These are phyloP conservation scores for Betta splendens DNA, from an alignment of 2,797 vertebrate species.

Conservation along the genomic window DNA sequence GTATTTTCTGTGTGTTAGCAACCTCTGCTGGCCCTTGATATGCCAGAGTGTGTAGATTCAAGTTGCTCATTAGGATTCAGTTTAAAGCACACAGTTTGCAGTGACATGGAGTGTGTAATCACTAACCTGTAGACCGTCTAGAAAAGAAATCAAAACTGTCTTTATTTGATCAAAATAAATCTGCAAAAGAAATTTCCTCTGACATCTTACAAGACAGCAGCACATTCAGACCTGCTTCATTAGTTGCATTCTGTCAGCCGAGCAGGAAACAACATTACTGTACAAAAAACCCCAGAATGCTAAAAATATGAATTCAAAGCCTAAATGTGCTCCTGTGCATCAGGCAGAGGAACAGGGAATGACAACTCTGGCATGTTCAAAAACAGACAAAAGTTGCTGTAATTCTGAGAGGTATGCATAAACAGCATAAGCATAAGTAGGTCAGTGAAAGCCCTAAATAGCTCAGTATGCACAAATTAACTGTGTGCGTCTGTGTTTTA, in stretches of 20 bases:
- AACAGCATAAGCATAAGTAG: conserved; percentile 24
- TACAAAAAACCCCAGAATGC: conserved; percentile 20
- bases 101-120: neutral
- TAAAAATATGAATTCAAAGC: conserved; percentile 44
- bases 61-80: conserved; percentile 1
- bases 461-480: conserved; percentile 7
- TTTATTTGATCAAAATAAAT: conserved; percentile 17
- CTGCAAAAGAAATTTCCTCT: conserved; percentile 1
- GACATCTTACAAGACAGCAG: conserved; percentile 20
- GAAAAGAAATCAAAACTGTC: conserved; percentile 20
- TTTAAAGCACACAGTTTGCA: neutral
- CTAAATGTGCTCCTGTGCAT: conserved; percentile 8
- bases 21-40: conserved; percentile 61
- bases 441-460: conserved; percentile 27
- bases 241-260: conserved; percentile 26
- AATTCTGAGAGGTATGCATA: conserved; percentile 6
- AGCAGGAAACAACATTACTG: conserved; percentile 14
- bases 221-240: conserved; percentile 20
- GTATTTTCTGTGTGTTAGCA: conserved; percentile 50
- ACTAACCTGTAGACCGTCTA: neutral
- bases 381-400: conserved; percentile 6
- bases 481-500: neutral
- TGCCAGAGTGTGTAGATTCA: conserved; percentile 32
- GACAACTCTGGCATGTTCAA: conserved; percentile 6
- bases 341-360: neutral